Conservation (phyloP, 2,888 invertebrate species). For the Pycnomerus fuliginosus region DNA sequence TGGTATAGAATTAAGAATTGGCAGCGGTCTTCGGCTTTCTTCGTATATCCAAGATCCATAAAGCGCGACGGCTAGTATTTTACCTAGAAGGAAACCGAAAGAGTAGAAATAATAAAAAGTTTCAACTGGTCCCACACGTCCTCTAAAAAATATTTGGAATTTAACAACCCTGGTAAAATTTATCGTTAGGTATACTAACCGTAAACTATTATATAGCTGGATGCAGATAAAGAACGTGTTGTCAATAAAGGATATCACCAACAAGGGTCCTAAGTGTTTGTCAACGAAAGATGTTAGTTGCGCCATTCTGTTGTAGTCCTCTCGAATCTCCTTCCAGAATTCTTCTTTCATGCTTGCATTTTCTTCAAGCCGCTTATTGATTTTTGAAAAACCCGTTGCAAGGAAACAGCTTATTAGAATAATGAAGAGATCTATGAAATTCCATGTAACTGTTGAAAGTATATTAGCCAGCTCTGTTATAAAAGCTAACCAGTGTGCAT, state of each 20-base stretch:
- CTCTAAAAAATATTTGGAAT: too few species aligned
- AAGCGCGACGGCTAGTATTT: conserved; percentile 57
- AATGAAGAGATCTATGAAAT: conserved; percentile 71
- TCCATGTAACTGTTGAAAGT: conserved; percentile 69
- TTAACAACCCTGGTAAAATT: too few species aligned
- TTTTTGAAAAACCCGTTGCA: conserved; percentile 63
- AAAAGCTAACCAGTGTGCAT: conserved; percentile 55
- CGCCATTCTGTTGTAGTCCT: conserved; percentile 64
- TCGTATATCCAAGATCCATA: conserved; percentile 48
- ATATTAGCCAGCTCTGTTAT: conserved; percentile 56
- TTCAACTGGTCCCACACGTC: conserved; percentile 58
- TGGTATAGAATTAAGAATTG: conserved; percentile 48
- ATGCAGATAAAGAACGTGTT: conserved; percentile 75
- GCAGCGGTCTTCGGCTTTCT: conserved; percentile 48
- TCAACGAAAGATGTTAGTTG: conserved; percentile 63
- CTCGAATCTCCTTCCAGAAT: conserved; percentile 66
- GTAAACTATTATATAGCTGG: conserved; percentile 68
- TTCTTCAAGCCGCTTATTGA: conserved; percentile 35
- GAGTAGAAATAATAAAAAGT: conserved; percentile 66
- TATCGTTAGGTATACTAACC: too few species aligned
- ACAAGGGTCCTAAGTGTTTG: conserved; percentile 60
- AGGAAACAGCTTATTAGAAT: conserved; percentile 72
- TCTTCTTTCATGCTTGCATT: conserved; percentile 56
- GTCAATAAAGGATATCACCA: conserved; percentile 67
- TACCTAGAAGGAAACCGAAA: conserved; percentile 62